A percentile compares a stretch with the other conserved stretches of the same genome.
Evolutionary conservation across 2,888 invertebrate genomes (phyloP).

Genomic region (Branchinecta sandiegonensis): DNA sequence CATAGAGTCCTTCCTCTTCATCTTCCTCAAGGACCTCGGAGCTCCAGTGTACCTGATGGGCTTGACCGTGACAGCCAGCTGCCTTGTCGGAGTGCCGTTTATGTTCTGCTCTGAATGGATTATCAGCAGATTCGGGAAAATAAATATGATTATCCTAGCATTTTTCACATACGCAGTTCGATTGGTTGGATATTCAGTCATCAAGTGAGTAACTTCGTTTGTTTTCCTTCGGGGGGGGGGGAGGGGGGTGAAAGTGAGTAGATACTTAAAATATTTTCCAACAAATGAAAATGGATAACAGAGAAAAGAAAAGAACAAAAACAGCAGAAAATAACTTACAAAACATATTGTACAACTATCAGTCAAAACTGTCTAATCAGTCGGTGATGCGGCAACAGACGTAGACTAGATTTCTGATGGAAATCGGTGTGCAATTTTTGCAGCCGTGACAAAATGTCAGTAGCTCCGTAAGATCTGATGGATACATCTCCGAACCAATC

Average conservation of each 20-base stretch:
- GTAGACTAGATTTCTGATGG: no score
- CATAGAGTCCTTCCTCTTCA: constrained; percentile 72
- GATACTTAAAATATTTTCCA: not conserved
- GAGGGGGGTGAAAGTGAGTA: not conserved
- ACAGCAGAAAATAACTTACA: no score
- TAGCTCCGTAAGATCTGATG: no score
- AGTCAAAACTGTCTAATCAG: no score
- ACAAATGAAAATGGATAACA: not conserved
- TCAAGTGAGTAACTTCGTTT: constrained; percentile 47
- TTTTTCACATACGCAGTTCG: constrained; percentile 70
- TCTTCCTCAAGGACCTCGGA: constrained; percentile 66
- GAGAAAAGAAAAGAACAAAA: no score
- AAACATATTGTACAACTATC: no score
- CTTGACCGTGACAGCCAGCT: constrained; percentile 70
- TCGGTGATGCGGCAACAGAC: no score
- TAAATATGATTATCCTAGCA: constrained; percentile 66
- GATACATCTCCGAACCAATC: no score
- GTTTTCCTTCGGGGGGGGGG: not conserved
- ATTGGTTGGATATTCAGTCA: constrained; percentile 66
- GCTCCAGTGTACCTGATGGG: constrained; percentile 68
- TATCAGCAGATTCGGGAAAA: constrained; percentile 62
- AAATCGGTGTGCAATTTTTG: no score
- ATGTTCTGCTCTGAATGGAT: constrained; percentile 69
- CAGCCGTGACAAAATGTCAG: no score
- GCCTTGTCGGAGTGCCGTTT: constrained; percentile 66